Evolutionary conservation across 2,797 vertebrate genomes (phyloP), one percentile per base, ranked within the genome.

Genomic region (Pitangus sulphuratus): DNA sequence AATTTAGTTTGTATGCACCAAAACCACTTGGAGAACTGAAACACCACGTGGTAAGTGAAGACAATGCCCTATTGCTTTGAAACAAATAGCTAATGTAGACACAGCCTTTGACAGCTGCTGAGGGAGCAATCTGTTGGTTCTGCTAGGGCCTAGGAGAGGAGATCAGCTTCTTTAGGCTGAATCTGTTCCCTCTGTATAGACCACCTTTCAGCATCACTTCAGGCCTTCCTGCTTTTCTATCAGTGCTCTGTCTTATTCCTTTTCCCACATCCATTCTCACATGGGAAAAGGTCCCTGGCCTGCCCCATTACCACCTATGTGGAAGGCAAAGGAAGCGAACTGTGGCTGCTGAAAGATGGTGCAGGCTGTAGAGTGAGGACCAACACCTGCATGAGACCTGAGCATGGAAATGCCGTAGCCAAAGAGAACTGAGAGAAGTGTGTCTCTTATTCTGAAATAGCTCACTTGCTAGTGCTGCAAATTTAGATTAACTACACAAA

Each of bases 31-130:
- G 60, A 91, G 72, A 90, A 84, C 69, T 75, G 83, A 93, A 90
- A 84, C 57, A 90, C 39, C 65, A 86, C 93, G 81, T 51, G 72
- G 50, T 62, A 91, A 78, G 50, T 39, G 42, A 35, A 90, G 85
- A 91, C 95, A 95, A 94, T 81, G 2, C 69, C 50, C 37, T 47
- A 37, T 26, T 91, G 57, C 79, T 84, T 92, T 93, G 65, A 88
- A 95, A 91, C 45, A 33, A 85, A 90, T 33, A 8, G 25, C 65
- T 83, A 51, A 53, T 58, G n/a, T 53, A 80, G 91, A 87, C 39
- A 22, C 33, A 88, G 85, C 30, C 83, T 87, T 42, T 56, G 48
- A 84, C 61, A 84, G 76, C 65, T 75, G 69, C 81, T 61, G 60
- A 83, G 51, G 60, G 40, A 91, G 53, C 48, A 91, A 39, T 80